Evolutionary conservation across 2,888 invertebrate species (phyloP).

Genomic region (Sylvicola fuscatus): DNA sequence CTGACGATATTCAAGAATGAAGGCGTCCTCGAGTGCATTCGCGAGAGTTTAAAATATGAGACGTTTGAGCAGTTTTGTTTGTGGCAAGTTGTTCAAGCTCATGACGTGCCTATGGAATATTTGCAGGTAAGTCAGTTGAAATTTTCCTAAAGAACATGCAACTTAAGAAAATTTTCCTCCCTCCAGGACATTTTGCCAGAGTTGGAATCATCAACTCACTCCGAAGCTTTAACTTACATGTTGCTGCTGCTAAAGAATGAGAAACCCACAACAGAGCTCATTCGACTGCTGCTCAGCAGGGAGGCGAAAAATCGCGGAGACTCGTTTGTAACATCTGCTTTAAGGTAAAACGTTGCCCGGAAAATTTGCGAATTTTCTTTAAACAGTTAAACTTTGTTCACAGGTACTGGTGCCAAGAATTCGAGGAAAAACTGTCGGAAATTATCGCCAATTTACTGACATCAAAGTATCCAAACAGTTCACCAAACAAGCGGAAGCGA

Average conservation of each 20-base stretch:
- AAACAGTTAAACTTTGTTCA: not conserved
- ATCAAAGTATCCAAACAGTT: conserved; percentile 66
- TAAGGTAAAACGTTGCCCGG: conserved; percentile 45
- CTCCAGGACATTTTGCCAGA: conserved; percentile 38
- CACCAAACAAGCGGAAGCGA: conserved; percentile 82
- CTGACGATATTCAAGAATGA: conserved; percentile 64
- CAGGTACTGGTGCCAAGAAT: conserved; percentile 78
- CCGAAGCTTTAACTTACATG: conserved; percentile 83
- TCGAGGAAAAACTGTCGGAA: conserved; percentile 73
- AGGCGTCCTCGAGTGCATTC: conserved; percentile 49
- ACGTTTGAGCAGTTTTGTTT: conserved; percentile 93
- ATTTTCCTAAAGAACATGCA: too few species aligned
- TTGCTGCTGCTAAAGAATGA: conserved; percentile 82
- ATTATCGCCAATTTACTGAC: conserved; percentile 57
- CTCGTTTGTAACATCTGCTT: conserved; percentile 72
- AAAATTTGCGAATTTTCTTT: too few species aligned
- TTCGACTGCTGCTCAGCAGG: conserved; percentile 64
- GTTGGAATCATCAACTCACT: conserved; percentile 62
- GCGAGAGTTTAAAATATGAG: conserved; percentile 83
- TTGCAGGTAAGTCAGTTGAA: conserved; percentile 34
- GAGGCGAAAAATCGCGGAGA: conserved; percentile 51
- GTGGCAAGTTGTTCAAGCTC: conserved; percentile 90
- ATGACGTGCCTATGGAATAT: conserved; percentile 82
- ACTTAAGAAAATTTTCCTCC: too few species aligned
- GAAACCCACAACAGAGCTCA: conserved; percentile 66